Conservation (phyloP, 2,113 vertebrate genomes). For the Microcebus ravelobensis region DNA sequence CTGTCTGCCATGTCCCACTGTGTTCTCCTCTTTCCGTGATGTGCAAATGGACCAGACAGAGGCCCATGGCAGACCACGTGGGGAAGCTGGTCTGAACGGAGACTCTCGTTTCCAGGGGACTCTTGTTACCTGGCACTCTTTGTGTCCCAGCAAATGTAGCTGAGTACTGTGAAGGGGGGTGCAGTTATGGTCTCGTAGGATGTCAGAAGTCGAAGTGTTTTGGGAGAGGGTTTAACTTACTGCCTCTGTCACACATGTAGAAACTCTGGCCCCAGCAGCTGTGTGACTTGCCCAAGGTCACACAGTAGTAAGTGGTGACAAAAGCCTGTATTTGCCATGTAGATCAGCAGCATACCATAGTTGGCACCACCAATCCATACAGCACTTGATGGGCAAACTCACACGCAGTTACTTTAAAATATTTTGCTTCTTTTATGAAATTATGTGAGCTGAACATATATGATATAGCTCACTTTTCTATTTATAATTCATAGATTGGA, state of each 20-base stretch:
- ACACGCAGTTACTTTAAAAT: not conserved
- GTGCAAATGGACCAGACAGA: not conserved
- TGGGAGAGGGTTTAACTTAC: not conserved
- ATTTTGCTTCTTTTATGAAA: not conserved
- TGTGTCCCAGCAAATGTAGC: not conserved
- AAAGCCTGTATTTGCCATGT: not conserved
- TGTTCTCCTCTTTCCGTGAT: not conserved
- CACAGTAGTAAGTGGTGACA: not conserved
- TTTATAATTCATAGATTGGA: not conserved
- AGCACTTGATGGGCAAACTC: not conserved
- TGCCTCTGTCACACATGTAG: not conserved
- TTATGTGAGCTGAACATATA: not conserved
- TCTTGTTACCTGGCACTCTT: not conserved
- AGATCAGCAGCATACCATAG: rapidly evolving
- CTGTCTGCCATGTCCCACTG: rapidly evolving
- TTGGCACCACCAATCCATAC: not conserved
- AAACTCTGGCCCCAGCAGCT: not conserved
- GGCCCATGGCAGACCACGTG: rapidly evolving
- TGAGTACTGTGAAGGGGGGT: not conserved
- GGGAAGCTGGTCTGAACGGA: not conserved
- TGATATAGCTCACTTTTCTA: not conserved
- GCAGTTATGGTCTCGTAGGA: not conserved
- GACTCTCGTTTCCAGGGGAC: not conserved
- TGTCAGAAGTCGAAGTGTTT: not conserved
- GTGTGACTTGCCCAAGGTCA: not conserved